Evolutionary conservation across 2,113 vertebrate species (phyloP).

Genomic region (Campylomormyrus tamandua): DNA sequence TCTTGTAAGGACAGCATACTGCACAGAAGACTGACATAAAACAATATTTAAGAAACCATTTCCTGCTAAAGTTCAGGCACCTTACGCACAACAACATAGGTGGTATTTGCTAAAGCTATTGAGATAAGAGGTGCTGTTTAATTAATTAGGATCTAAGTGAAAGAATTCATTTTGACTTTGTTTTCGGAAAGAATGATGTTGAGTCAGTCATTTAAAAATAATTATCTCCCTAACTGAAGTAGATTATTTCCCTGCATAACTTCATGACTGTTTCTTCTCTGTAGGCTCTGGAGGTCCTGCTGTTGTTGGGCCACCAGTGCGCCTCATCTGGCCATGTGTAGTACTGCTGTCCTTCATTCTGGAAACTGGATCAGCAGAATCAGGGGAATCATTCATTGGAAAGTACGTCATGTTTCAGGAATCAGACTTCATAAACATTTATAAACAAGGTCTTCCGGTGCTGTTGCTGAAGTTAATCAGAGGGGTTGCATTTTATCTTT

Average conservation of each 20-base stretch:
- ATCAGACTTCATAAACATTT: background rate
- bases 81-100: background rate
- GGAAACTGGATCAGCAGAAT: background rate
- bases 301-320: background rate
- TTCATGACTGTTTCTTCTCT: background rate
- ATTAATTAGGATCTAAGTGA: background rate
- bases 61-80: background rate
- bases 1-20: background rate
- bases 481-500: background rate
- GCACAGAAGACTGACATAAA: background rate
- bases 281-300: background rate
- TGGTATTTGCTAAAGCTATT: background rate
- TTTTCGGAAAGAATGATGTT: background rate
- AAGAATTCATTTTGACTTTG: background rate
- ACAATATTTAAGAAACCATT: background rate
- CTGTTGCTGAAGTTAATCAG: background rate
- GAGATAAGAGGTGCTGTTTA: background rate
- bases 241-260: background rate
- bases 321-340: background rate
- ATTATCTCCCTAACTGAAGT: background rate
- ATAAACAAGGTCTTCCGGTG: background rate
- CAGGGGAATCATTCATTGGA: background rate
- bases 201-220: background rate
- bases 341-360: background rate
- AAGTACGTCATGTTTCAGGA: background rate